A percentile compares a stretch with the other conserved stretches of the same genome.
Evolutionary conservation across 1,140 invertebrate genomes (phyloP).

Genomic region (Bombus huntii): DNA sequence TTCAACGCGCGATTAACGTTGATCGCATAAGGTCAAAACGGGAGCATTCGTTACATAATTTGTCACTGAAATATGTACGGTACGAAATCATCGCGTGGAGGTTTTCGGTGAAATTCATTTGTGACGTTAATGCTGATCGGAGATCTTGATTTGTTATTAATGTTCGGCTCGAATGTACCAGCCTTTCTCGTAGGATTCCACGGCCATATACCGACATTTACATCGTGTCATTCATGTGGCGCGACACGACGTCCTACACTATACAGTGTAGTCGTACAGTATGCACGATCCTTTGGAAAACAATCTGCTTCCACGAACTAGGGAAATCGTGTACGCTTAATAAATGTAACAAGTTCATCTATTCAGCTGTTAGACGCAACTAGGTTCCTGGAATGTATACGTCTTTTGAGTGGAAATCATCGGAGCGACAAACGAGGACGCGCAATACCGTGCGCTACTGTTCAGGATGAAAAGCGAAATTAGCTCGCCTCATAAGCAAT

Average conservation of each 20-base stretch:
- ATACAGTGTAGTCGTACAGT: neutral
- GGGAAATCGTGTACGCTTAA: neutral
- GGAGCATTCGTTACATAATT: neutral
- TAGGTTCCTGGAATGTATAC: no score
- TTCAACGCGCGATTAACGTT: neutral
- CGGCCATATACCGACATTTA: conserved; percentile 65
- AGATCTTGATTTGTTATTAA: conserved; percentile 57
- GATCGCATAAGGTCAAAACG: neutral
- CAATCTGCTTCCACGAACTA: conserved; percentile 21
- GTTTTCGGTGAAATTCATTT: conserved; percentile 15
- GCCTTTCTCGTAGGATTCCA: conserved; percentile 63
- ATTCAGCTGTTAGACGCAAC: neutral
- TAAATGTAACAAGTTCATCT: conserved; percentile 27
- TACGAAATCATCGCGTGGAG: neutral
- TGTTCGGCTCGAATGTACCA: conserved; percentile 47
- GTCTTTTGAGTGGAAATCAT: neutral
- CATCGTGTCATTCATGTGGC: conserved; percentile 58
- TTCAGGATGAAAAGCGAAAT: neutral
- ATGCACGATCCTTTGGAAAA: conserved; percentile 36
- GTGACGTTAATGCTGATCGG: conserved; percentile 20
- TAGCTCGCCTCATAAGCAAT: neutral
- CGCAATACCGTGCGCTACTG: neutral
- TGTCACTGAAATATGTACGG: conserved; percentile 1
- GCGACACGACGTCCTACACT: conserved; percentile 17
- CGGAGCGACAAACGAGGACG: neutral